Base-by-base conservation (phyloP, 2,888 invertebrate genomes). In the Cephus nigrinus region DNA sequence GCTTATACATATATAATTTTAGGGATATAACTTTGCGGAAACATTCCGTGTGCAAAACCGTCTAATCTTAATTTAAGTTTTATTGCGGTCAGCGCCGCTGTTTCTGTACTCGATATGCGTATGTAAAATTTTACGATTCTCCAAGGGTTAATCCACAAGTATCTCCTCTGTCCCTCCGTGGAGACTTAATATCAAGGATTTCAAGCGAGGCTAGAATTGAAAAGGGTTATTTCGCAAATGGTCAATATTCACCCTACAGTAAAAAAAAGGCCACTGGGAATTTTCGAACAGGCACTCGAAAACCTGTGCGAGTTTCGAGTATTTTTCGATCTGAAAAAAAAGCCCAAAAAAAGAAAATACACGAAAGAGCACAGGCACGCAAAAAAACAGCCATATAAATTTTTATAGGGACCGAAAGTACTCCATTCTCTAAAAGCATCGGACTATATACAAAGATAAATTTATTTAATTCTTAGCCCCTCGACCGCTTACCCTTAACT, bases 101-200 rank as follows among this genome's bases (percentile, higher is more conserved):
- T 23, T 15, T 9, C 30, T 9, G 30, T 34, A 33, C 55, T 55
- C 55, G 71, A 32, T 34, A 33, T 34, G 30, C 3, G 15, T 71
- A 71, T 71, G 71, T 30, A 71, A 71, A 71, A 71, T 34, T 71
- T 71, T 30, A 71, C 71, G 71, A 71, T 71, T 71, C 34, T 71
- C 71, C 71, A 11, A 71, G 34, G 71, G 30, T 34, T 71, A 32
- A 71, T 71, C 30, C 30, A 32, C 32, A 33, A 71, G 71, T 71
- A 33, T 30, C 71, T 32, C 11, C 71, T 34, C 30, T 30, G 30
- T 15, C 34, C 71, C 30, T 34, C 30, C 23, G 31, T 30, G 30
- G 30, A 15, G 71, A 55, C 55, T 23, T 23, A 55, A 55, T 55
- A 55, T 55, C 55, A 55, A 23, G 23, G 55, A 55, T 55, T 55